These are phyloP conservation scores for Frankliniella fusca DNA, from an alignment of 2,888 invertebrate genomes.

Conservation along the genomic window DNA sequence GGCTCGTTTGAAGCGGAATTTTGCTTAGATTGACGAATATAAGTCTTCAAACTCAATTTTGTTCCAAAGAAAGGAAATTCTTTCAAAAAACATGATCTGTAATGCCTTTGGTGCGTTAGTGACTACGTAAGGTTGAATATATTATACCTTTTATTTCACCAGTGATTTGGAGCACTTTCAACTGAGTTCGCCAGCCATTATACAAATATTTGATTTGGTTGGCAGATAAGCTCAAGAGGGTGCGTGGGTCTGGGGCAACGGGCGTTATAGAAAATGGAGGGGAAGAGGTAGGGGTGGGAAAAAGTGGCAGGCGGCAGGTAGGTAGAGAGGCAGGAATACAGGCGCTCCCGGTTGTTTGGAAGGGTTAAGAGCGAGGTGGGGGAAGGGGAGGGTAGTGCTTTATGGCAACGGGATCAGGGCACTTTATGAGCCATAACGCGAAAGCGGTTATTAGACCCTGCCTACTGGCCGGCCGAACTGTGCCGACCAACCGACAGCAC, in stretches of 20 bases:
- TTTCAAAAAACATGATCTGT: too few species aligned
- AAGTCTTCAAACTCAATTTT: too few species aligned
- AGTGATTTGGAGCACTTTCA: too few species aligned
- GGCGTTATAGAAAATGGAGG: background rate
- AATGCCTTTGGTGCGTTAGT: too few species aligned
- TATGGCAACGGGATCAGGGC: conserved; percentile 2
- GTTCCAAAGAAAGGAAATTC: too few species aligned
- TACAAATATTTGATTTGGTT: background rate
- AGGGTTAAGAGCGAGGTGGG: background rate
- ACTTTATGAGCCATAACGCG: conserved; percentile 15
- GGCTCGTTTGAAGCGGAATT: too few species aligned
- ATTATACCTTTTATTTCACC: too few species aligned
- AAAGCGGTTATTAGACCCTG: conserved; percentile 4
- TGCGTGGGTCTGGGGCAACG: background rate
- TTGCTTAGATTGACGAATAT: too few species aligned
- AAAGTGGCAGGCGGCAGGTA: background rate
- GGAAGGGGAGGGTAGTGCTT: background rate
- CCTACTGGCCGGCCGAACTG: background rate
- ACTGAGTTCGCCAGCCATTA: background rate
- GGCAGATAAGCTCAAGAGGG: background rate
- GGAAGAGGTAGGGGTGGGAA: background rate
- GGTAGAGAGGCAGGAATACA: background rate
- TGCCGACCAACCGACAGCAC: too few species aligned
- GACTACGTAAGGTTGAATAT: too few species aligned
- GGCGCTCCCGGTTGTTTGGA: too few species aligned